Conservation (phyloP, 1,140 invertebrate species). For the Chelonus insularis region DNA sequence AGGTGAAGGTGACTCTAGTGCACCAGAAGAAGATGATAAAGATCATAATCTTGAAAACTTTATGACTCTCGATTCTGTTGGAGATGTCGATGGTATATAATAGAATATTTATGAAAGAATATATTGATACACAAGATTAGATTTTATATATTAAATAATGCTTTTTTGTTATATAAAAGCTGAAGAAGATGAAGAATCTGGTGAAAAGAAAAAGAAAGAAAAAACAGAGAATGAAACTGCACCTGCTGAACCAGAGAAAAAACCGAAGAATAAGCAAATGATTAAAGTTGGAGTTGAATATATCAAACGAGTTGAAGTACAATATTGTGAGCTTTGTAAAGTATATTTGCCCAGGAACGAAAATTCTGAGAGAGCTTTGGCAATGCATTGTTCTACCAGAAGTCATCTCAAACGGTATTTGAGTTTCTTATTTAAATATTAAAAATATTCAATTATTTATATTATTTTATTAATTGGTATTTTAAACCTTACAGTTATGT, state of each 20-base stretch:
- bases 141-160: too few species aligned
- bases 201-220: slow-evolving; percentile 63
- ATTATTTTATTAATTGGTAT: neutral
- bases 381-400: slow-evolving; percentile 71
- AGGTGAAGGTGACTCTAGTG: slow-evolving; percentile 61
- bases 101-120: too few species aligned
- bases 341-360: slow-evolving; percentile 69
- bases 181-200: slow-evolving; percentile 67
- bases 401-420: slow-evolving; percentile 67
- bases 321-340: slow-evolving; percentile 73
- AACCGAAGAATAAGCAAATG: slow-evolving; percentile 66
- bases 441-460: neutral
- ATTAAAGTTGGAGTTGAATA: slow-evolving; percentile 77
- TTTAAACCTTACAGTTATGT: slow-evolving; percentile 59
- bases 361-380: slow-evolving; percentile 66
- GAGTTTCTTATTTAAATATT: neutral
- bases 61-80: slow-evolving; percentile 80
- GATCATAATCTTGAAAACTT: slow-evolving; percentile 81
- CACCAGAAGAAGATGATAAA: slow-evolving; percentile 67
- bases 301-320: slow-evolving; percentile 73
- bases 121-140: too few species aligned
- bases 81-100: slow-evolving; percentile 78
- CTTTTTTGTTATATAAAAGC: too few species aligned
- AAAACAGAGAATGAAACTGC: slow-evolving; percentile 51
- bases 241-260: slow-evolving; percentile 51